A percentile compares a stretch with the other conserved stretches of the same genome.
Conservation (phyloP, 1,140 invertebrate species). For the Drosophila nikananu region DNA sequence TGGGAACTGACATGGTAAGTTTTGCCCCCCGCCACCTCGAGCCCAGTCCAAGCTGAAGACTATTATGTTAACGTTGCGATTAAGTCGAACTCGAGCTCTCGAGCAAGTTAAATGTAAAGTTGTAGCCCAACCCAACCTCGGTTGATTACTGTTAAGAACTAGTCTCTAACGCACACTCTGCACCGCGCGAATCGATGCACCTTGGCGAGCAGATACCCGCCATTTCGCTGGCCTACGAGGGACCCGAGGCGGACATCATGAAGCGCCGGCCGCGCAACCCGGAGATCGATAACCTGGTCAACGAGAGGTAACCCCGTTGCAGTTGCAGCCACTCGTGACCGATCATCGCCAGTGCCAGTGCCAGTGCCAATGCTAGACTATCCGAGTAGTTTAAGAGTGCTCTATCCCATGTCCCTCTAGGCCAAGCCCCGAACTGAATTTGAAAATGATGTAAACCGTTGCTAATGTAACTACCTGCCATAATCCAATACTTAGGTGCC, state of each 20-base stretch:
- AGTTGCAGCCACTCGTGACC: conserved; percentile 4
- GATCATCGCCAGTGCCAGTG: conserved; percentile 8
- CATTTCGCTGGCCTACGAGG: conserved; percentile 99
- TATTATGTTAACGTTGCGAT: conserved; percentile 44
- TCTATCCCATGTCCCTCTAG: conserved; percentile 20
- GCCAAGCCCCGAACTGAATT: conserved; percentile 23
- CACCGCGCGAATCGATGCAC: conserved; percentile 43
- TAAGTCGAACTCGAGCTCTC: conserved; percentile 57
- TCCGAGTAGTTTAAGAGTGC: conserved; percentile 54
- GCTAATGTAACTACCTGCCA: conserved; percentile 78
- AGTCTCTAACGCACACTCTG: conserved; percentile 44
- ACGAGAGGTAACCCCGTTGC: conserved; percentile 91
- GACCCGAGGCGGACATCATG: conserved; percentile 99
- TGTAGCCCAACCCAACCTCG: conserved; percentile 35
- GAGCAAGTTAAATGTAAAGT: conserved; percentile 65
- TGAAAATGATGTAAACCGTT: conserved; percentile 60
- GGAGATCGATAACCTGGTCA: conserved; percentile 97
- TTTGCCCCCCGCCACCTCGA: conserved; percentile 32
- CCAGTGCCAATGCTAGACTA: conserved; percentile 31
- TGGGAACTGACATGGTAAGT: conserved; percentile 99
- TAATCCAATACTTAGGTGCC: conserved; percentile 91
- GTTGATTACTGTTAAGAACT: conserved; percentile 57
- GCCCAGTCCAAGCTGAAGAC: conserved; percentile 10
- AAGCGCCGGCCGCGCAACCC: conserved; percentile 98
- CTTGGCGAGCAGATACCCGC: conserved; percentile 92